Base-by-base conservation (phyloP, 2,888 invertebrate species). In the Eilema caniola region DNA sequence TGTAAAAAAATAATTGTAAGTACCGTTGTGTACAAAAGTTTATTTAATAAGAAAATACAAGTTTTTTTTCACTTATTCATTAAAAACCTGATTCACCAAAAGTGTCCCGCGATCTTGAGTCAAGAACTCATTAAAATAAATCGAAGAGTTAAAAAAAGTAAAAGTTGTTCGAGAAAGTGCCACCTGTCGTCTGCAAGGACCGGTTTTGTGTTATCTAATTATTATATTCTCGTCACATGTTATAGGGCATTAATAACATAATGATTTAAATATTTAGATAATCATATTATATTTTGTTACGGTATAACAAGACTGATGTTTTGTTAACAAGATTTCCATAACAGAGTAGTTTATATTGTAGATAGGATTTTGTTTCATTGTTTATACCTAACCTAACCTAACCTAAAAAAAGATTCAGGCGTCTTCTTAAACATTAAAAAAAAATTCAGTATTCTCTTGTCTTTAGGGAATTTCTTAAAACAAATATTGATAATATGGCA, bases 121-220 rank as follows among this genome's bases (percentile, higher is more conserved):
- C n/a, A 28, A 25, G 66, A 62, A 23, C 53, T 72, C 10, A 24
- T 70, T 80, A 57, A 62, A 72, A 57, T 67, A 62, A 53, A 71
- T n/a, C 60, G 60, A 37, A 41, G 31, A 74, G 14, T 70, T 25
- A 56, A 73, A 76, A 77, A 76, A 83, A 83, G 83, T 81, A 82
- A 82, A 82, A 82, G 82, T 78, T 76, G 73, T 62, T 33, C 10
- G 76, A 25, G 82, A 82, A 83, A 83, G 82, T 78, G 79, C 73
- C 68, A 70, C 57, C 47, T 59, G 66, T 28, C 20, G 31, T 24
- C 53, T 20, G 2, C 2, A 7, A 16, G 71, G 81, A 68, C 66
- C n/a, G 77, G 73, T 82, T 56, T n/a, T 24, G 11, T 2, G 10
- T 67, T 33, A 70, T 72, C 68, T 61, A 47, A 33, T 47, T 20